Conservation (phyloP, 2,113 vertebrate species). For the Pseudopipra pipra region DNA sequence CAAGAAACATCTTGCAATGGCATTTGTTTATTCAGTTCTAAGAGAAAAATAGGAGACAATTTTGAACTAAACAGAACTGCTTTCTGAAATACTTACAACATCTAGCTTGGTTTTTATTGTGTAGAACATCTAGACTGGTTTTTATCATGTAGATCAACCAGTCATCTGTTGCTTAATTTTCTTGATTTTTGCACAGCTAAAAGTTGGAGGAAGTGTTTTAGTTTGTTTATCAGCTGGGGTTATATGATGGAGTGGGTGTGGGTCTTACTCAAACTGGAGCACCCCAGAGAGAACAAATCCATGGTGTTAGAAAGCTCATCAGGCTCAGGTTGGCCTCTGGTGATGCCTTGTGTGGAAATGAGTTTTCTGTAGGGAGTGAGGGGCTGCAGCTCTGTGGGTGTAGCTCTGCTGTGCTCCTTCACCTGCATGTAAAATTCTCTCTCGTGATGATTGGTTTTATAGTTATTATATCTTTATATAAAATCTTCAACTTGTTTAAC, state of each 20-base stretch:
- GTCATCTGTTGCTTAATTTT: background rate
- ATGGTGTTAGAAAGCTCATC: background rate
- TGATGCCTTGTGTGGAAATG: background rate
- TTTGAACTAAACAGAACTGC: background rate
- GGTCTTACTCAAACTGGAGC: background rate
- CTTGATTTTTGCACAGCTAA: background rate
- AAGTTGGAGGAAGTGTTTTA: background rate
- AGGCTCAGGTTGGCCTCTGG: background rate
- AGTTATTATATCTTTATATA: background rate
- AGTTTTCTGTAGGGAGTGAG: background rate
- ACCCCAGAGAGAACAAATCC: background rate
- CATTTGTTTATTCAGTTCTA: background rate
- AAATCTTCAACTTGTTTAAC: background rate
- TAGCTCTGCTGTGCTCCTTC: background rate
- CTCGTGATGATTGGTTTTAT: background rate
- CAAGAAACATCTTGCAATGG: background rate
- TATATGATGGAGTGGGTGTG: background rate
- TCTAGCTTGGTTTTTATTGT: background rate
- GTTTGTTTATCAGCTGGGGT: background rate
- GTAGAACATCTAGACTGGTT: background rate
- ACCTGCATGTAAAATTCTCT: background rate
- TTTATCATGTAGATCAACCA: background rate
- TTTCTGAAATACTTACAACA: background rate
- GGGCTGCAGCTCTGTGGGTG: background rate
- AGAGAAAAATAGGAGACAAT: background rate